Conservation (phyloP, 2,113 vertebrate genomes). For the Pelmatolapia mariae region DNA sequence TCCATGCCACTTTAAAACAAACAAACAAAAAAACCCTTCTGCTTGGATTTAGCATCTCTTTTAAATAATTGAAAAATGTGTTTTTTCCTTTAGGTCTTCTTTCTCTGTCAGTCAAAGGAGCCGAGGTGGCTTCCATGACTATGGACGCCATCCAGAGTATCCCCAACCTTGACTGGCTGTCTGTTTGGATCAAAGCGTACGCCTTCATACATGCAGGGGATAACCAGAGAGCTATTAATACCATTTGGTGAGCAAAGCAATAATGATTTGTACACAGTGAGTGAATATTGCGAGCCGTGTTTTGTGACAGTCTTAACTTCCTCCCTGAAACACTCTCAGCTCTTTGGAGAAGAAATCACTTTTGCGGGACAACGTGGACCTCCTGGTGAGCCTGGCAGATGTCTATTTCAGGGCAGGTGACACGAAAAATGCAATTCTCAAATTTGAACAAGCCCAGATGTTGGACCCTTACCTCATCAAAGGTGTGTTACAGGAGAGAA, state of each 20-base stretch:
- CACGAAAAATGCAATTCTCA: constrained; percentile 94
- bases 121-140: constrained; percentile 96
- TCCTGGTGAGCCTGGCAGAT: constrained; percentile 93
- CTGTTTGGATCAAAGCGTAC: constrained; percentile 97
- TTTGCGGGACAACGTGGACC: constrained; percentile 92
- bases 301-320: not conserved
- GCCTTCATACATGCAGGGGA: constrained; percentile 95
- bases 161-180: constrained; percentile 96
- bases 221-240: constrained; percentile 95
- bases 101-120: constrained; percentile 95
- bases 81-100: constrained; percentile 77
- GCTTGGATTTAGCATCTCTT: not conserved
- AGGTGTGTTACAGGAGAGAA: constrained; percentile 63
- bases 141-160: constrained; percentile 97
- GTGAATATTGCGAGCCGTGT: not conserved
- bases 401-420: constrained; percentile 96
- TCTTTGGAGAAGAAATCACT: constrained; percentile 97
- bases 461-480: constrained; percentile 96
- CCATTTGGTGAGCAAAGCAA: constrained; percentile 88
- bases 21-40: not conserved
- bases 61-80: not conserved
- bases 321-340: constrained; percentile 58
- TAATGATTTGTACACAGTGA: not conserved
- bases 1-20: accelerated
- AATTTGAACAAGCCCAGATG: constrained; percentile 98